These are phyloP conservation scores for Platichthys stellatus DNA, from an alignment of 2,113 vertebrate species.

Conservation along the genomic window DNA sequence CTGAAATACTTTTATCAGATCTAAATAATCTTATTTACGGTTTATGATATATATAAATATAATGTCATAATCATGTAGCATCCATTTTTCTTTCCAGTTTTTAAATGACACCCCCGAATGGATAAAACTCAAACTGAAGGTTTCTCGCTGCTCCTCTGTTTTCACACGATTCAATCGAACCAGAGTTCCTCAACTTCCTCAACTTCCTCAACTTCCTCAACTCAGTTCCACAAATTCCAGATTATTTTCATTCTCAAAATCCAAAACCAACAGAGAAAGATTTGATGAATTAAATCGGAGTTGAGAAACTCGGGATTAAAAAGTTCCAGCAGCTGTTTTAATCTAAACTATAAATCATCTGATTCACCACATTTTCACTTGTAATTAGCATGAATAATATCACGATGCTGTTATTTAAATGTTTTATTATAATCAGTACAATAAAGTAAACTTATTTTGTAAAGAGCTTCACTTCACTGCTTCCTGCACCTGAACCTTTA, in stretches of 20 bases:
- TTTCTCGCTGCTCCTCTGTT: slow-evolving; percentile 14
- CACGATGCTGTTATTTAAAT: too few species aligned
- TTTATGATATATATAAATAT: neutral
- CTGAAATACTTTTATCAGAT: too few species aligned
- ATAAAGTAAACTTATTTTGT: too few species aligned
- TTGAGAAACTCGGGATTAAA: slow-evolving; percentile 24
- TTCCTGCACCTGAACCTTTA: neutral
- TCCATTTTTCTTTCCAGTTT: slow-evolving; percentile 38
- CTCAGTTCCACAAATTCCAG: too few species aligned
- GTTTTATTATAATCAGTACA: neutral
- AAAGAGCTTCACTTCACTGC: too few species aligned
- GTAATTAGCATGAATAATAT: neutral
- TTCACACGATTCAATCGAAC: neutral
- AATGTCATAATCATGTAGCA: neutral
- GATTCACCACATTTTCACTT: neutral
- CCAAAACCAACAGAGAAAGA: neutral
- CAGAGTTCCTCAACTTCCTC: slow-evolving; percentile 15
- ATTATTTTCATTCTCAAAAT: neutral
- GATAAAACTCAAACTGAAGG: slow-evolving; percentile 48
- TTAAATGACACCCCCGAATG: slow-evolving; percentile 28
- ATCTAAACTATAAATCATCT: too few species aligned
- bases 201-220: slow-evolving; percentile 1
- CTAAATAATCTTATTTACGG: too few species aligned
- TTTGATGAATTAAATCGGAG: neutral
- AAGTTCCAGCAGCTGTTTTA: neutral